Percentiles rank a stretch among this genome's conserved stretches.
phyloP scores from a whole-genome alignment of 2,113 vertebrate genomes.

The Nerophis lumbriciformis region DNA sequence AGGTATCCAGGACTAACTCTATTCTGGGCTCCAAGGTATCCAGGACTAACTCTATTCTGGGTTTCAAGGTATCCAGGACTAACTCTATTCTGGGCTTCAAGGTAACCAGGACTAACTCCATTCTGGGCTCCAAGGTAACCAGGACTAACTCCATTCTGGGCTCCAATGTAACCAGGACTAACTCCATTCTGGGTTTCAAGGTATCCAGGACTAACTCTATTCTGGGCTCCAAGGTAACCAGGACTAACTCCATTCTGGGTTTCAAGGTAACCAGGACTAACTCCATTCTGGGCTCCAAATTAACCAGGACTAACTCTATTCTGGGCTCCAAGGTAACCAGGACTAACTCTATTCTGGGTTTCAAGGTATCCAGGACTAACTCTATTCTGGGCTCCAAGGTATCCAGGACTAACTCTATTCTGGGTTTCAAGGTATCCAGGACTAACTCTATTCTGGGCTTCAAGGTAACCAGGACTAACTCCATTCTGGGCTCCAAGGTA shows the following conservation, averaged over 20 bases:
- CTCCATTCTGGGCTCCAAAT: conserved; percentile 12
- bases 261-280: too few relatives aligned
- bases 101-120: conserved; percentile 1
- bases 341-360: conserved; percentile 7
- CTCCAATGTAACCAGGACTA: neutral
- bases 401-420: neutral
- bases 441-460: conserved; percentile 1
- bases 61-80: too few relatives aligned
- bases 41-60: neutral
- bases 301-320: neutral
- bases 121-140: too few relatives aligned
- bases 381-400: too few relatives aligned
- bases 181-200: too few relatives aligned
- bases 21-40: conserved; percentile 18
- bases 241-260: neutral
- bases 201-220: too few relatives aligned
- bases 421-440: conserved; percentile 4
- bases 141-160: conserved; percentile 8
- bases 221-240: conserved; percentile 17
- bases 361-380: conserved; percentile 1
- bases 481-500: conserved; percentile 17
- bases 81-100: conserved; percentile 9
- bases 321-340: too few relatives aligned
- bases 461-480: too few relatives aligned
- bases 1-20: too few relatives aligned